Evolutionary conservation across 2,888 invertebrate genomes (phyloP), one percentile per base, ranked within the genome.

Genomic region (Metacarcinus magister): DNA sequence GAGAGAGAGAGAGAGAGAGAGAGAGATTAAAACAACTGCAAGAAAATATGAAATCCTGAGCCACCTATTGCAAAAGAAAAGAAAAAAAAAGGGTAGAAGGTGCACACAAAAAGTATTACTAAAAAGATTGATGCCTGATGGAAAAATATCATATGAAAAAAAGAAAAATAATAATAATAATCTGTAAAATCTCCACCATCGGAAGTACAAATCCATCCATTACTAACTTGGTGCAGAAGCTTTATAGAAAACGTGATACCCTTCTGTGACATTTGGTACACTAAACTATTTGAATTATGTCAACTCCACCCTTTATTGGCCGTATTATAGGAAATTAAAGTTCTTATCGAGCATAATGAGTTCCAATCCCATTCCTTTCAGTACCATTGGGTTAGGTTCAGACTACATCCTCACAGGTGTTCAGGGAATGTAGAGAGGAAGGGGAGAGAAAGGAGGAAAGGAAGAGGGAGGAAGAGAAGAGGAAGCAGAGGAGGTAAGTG

Each of bases 1-100:
- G 82, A 82, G n/a, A 23, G 32, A 82, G n/a, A 82, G 32, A 89
- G 89, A 89, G 32, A 89, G 43, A 28, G n/a, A 89, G 32, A 89
- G 89, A 89, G 89, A 89, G 28, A 28, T 10, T 19, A 32, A 89
- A 39, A 89, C 10, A 60, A 60, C 60, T 13, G 16, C 2, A 60
- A 23, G 60, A 60, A 60, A 60, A 16, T 16, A 10, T 16, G 23
- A 60, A 60, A 13, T 19, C 16, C 13, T 23, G 5, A 60, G 5
- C 13, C 5, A 60, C 60, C 54, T 13, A 13, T 2, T 23, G 16
- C 2, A 60, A 60, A 60, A 89, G 28, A 89, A 39, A 89, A 8
- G 13, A 43, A 23, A 89, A 89, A 89, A 89, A 13, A 89, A 28
- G 28, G 16, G 5, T 10, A 89, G 23, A 28, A 89, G 28, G 8